Evolutionary conservation across 2,797 vertebrate species (phyloP), one percentile per base, ranked within the genome.

Genomic region (Notolepis coatsorum): DNA sequence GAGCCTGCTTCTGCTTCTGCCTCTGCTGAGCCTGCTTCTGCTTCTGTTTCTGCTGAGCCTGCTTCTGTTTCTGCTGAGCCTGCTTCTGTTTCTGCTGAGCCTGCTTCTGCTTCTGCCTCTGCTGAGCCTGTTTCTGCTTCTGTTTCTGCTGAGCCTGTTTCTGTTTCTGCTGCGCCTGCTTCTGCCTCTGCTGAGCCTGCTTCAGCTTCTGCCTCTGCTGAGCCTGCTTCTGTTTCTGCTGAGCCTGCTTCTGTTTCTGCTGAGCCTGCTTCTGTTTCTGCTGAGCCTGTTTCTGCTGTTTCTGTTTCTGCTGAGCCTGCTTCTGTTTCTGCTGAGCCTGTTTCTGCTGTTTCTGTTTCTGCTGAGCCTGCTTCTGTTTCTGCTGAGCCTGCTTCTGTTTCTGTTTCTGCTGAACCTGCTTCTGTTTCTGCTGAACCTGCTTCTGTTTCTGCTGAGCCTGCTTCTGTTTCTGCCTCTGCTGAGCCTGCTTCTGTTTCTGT

Each of bases 251-350:
- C 50, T 55, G 33, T 37, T 24, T 62, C 66, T 12, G 58, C 7
- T 10, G 37, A 45, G 13, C 12, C 24, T 9, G 7, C 28, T 8
- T 30, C 33, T 27, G 54, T 39, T 17, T 48, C 13, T 0, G 43
- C 53, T n/a, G n/a, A n/a, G n/a, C n/a, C n/a, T n/a, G n/a, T n/a
- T n/a, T n/a, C n/a, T n/a, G n/a, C n/a, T 5, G 21, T 20, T 46
- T 18, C 61, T 18, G 42, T 51, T 13, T 49, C 58, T 39, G 54
- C 42, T 20, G 48, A 52, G 12, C 45, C 28, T 46, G 18, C 8
- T 1, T 54, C 50, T 55, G 33, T 37, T 24, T 62, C 66, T 12
- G 58, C n/a, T n/a, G n/a, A n/a, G n/a, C n/a, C n/a, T n/a, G n/a
- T n/a, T n/a, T n/a, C n/a, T n/a, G n/a, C n/a, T 5, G 21, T 20